Conservation (phyloP, 1,140 invertebrate species). For the Aphis gossypii region DNA sequence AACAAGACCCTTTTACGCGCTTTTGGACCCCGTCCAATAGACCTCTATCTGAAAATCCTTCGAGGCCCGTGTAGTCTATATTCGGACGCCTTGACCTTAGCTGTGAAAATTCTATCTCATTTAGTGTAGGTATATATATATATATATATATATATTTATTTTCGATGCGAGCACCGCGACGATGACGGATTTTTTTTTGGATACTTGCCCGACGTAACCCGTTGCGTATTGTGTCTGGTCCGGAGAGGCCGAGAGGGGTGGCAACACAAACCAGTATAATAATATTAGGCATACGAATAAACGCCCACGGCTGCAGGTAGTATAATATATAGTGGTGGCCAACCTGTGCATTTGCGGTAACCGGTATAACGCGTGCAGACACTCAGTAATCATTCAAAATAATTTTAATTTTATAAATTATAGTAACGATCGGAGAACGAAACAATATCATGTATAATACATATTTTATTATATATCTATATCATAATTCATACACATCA, state of each 20-base stretch:
- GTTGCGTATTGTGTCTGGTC: constrained; percentile 50
- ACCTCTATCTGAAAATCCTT: constrained; percentile 32
- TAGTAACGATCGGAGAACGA: background rate
- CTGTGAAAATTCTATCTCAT: constrained; percentile 32
- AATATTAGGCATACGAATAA: background rate
- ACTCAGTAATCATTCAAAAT: background rate
- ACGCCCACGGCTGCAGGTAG: background rate
- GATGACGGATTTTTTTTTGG: constrained; percentile 15
- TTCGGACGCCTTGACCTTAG: constrained; percentile 56
- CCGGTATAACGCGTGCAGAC: background rate
- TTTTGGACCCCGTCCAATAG: constrained; percentile 27
- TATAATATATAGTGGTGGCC: background rate
- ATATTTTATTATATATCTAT: background rate
- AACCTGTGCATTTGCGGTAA: background rate
- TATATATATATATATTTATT: background rate
- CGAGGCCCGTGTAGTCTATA: constrained; percentile 30
- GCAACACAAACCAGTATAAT: background rate
- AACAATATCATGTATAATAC: background rate
- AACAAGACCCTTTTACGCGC: constrained; percentile 24
- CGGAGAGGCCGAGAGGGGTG: background rate
- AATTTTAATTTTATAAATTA: background rate
- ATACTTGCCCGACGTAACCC: constrained; percentile 27
- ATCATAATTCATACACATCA: background rate
- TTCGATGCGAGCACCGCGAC: background rate
- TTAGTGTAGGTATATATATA: background rate